Evolutionary conservation across 2,797 vertebrate genomes (phyloP), one percentile per base, ranked within the genome.

Genomic region (Brachyrhaphis roseni): DNA sequence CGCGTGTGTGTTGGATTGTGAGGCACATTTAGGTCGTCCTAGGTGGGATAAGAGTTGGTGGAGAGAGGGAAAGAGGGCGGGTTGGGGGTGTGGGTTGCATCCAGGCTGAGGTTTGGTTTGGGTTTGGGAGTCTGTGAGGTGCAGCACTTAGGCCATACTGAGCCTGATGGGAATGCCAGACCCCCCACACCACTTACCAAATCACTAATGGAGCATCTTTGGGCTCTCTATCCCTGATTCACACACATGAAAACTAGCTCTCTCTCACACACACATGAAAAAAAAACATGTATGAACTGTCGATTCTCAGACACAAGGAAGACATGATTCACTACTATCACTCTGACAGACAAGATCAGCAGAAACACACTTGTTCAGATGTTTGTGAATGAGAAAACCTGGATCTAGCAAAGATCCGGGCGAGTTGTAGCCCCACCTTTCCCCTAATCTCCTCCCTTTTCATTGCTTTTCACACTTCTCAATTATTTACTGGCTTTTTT

Each of bases 191-290:
- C 89, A 92, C 91, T 94, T 86, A 91, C 91, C 90, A 90, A 92
- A 92, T 92, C 83, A 82, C 93, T 94, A 94, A 94, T 91, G 96
- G 91, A 95, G 92, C 94, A 92, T 88, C 77, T 91, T 93, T 95
- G 74, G 86, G 78, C 92, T 73, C 85, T 75, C 78, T 34, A 46
- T 16, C 45, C 31, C 77, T 49, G 57, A 64, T 49, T 74, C 55
- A 76, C 74, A 62, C 75, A 66, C 75, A 76, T 8, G 23, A 47
- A 83, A 53, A 49, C 43, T n/a, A 4, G 3, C 8, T 28, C 26
- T 53, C 59, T 36, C 51, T n/a, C 23, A 62, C 39, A 80, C 57
- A 71, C 41, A 76, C 47, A 31, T n/a, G 49, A 12, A 45, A n/a
- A 45, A n/a, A 76, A 41, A 77, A 77, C 71, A 82, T 41, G 2